phyloP scores from a whole-genome alignment of 2,797 vertebrate species.

The Eremophila alpestris region DNA sequence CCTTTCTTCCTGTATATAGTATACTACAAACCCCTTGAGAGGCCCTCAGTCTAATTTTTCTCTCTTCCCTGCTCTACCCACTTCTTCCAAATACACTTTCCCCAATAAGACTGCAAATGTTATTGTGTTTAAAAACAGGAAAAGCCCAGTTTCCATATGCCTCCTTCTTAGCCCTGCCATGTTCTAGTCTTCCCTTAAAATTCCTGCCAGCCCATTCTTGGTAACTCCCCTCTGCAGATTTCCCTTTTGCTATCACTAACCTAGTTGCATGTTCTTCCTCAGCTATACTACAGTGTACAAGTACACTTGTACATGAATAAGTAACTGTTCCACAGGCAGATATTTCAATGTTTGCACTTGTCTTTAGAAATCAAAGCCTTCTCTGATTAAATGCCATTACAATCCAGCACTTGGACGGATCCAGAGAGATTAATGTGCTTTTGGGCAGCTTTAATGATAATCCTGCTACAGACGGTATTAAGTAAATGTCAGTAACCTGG shows the following conservation, averaged over 20 bases:
- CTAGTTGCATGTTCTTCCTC: not conserved
- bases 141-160: not conserved
- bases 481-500: constrained; percentile 71
- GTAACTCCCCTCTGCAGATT: not conserved
- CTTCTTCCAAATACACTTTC: not conserved
- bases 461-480: constrained; percentile 61
- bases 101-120: not conserved
- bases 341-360: constrained; percentile 67
- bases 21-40: not conserved
- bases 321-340: constrained; percentile 53
- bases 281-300: not conserved
- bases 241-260: not conserved
- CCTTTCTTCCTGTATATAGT: not conserved
- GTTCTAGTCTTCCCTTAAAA: not conserved
- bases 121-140: not conserved
- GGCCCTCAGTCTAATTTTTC: not conserved
- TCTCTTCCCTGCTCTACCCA: not conserved
- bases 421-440: constrained; percentile 72
- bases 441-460: constrained; percentile 70
- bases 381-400: constrained; percentile 72
- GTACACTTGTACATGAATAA: constrained; percentile 47
- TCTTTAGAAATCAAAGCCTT: constrained; percentile 76
- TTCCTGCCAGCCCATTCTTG: not conserved
- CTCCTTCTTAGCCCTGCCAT: not conserved
- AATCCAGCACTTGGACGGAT: constrained; percentile 65